A percentile compares a stretch with the other conserved stretches of the same genome.
Evolutionary conservation across 2,113 vertebrate species (phyloP).

Genomic region (Mus musculus): DNA sequence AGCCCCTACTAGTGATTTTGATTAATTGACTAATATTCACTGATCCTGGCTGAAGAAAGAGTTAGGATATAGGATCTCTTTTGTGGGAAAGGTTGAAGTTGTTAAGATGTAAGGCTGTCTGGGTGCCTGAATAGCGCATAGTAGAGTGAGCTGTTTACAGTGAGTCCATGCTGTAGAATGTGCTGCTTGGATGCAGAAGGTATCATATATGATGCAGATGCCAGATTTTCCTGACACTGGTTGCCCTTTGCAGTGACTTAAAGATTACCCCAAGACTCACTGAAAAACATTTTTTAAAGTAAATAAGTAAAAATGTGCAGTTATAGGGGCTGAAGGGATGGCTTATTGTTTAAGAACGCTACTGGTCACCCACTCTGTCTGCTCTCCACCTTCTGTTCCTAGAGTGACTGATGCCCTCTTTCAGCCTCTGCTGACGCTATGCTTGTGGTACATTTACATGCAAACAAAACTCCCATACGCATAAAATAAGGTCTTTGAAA

Average conservation of each 20-base stretch:
- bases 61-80: not conserved
- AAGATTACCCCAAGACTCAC: slow-evolving; percentile 11
- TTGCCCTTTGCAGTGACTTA: not conserved
- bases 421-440: not conserved
- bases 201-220: not conserved
- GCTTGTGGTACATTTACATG: not conserved
- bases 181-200: slow-evolving; percentile 37
- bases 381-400: not conserved
- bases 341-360: not conserved
- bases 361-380: not conserved
- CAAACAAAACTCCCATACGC: not conserved
- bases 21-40: slow-evolving; percentile 1
- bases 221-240: not conserved
- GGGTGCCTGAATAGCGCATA: not conserved
- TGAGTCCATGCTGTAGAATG: not conserved
- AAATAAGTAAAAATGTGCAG: not conserved
- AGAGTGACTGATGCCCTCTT: not conserved
- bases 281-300: slow-evolving; percentile 10
- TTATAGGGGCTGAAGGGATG: not conserved
- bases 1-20: not conserved
- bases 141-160: slow-evolving; percentile 18
- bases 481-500: not conserved
- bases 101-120: not conserved
- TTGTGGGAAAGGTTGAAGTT: not conserved
- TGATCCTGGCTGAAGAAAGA: not conserved